A percentile compares a stretch with the other conserved stretches of the same genome.
These are phyloP conservation scores for Morone saxatilis DNA, from an alignment of 2,113 vertebrate genomes.

Conservation along the genomic window DNA sequence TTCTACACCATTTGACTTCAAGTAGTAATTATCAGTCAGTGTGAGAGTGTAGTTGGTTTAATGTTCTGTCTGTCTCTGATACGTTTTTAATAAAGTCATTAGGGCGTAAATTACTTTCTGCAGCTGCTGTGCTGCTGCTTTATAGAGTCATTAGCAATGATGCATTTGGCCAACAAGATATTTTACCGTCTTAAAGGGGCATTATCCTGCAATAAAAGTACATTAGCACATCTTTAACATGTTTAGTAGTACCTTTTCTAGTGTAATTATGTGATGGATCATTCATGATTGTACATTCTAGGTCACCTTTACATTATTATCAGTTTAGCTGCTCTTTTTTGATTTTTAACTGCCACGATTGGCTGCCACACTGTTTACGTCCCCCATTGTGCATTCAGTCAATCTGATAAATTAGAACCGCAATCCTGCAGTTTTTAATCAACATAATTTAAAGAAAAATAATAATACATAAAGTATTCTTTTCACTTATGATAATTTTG, in stretches of 20 bases:
- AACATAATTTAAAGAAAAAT: conserved; percentile 27
- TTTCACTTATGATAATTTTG: conserved; percentile 40
- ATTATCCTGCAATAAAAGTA: conserved; percentile 60
- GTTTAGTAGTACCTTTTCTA: conserved; percentile 41
- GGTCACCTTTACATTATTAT: conserved; percentile 69
- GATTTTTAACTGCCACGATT: conserved; percentile 23
- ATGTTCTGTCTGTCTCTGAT: conserved; percentile 76
- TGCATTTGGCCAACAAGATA: conserved; percentile 74
- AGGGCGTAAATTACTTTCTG: conserved; percentile 74
- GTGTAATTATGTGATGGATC: conserved; percentile 49
- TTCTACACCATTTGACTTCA: conserved; percentile 61
- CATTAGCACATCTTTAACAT: conserved; percentile 68
- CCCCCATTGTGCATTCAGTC: background rate
- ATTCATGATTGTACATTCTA: conserved; percentile 46
- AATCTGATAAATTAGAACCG: conserved; percentile 27
- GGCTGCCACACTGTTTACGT: conserved; percentile 3
- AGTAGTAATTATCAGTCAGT: conserved; percentile 67
- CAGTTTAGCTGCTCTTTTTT: conserved; percentile 15
- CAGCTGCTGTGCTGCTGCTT: conserved; percentile 72
- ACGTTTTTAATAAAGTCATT: conserved; percentile 81
- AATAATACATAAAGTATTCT: background rate
- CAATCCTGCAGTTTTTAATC: conserved; percentile 24
- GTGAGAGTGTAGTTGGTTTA: conserved; percentile 62
- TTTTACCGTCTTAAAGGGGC: conserved; percentile 61
- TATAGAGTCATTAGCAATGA: conserved; percentile 72